Evolutionary conservation across 1,140 invertebrate species (phyloP), one percentile per base, ranked within the genome.

Genomic region (Drosophila rufa): DNA sequence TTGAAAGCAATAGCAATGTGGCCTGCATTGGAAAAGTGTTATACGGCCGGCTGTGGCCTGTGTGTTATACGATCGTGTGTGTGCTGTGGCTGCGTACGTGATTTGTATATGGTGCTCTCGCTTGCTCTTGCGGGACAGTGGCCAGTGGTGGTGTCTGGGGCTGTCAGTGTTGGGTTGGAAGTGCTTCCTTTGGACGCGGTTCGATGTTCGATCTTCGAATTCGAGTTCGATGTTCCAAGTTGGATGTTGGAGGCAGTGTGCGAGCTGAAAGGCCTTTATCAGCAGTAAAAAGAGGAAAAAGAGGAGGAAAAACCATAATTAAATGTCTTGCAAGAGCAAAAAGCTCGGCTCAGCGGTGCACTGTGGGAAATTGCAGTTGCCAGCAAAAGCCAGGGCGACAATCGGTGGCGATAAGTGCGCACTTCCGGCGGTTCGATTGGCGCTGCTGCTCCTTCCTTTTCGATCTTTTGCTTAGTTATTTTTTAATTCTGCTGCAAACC

Each of bases 351-450:
- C 30, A 12, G 33, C 51, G 11, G 7, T 56, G 53, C 46, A 75
- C 53, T 79, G 45, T 85, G 85, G 78, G 85, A 89, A 89, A 89
- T 90, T 85, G 78, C 85, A 61, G 56, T 50, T 55, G 25, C 27
- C 6, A 6, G 53, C 45, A 33, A 19, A 38, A 59, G 56, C 59
- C 53, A 48, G 56, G 59, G 75, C 76, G 50, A 80, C 62, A 82
- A 80, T 89, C 86, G 85, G 76, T 68, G 68, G 77, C 73, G 75
- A 81, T 89, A 90, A 89, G 85, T 89, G 85, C 67, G 58, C 67
- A 89, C 85, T 89, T 89, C 85, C 85, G 85, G 75, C 77, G 48
- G 78, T 30, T 60, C 68, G 70, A 67, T 58, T 57, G 51, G 53
- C 53, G 53, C 51, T 55, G 33, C 33, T 38, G 53, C 53, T 56